These are phyloP conservation scores for Apostichopus leukothele DNA, from an alignment of 53 echinoderm and acorn worm species.

Conservation along the genomic window DNA sequence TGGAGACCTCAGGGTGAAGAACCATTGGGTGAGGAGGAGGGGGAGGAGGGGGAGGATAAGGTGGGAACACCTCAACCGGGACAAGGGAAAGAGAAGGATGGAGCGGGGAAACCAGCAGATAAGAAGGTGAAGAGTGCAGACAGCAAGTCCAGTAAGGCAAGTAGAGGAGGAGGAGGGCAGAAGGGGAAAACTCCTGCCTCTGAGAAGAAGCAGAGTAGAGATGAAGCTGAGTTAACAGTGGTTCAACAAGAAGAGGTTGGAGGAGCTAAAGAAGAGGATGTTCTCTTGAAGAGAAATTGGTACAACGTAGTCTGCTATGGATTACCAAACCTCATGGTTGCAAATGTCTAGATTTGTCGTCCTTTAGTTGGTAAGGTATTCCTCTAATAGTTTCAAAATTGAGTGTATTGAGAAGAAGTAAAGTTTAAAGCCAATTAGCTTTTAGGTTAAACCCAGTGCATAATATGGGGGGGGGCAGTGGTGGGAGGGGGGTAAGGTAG, in stretches of 20 bases:
- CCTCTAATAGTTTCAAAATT: too few relatives aligned
- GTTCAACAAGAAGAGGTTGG: slow-evolving; percentile 11
- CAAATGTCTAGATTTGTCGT: slow-evolving; percentile 52
- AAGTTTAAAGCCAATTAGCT: too few relatives aligned
- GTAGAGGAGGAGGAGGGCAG: slow-evolving; percentile 39
- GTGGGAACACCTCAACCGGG: slow-evolving; percentile 29
- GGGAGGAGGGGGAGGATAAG: slow-evolving; percentile 41
- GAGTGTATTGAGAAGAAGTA: too few relatives aligned
- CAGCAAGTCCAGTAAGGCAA: slow-evolving; percentile 28
- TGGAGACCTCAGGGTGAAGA: slow-evolving; percentile 84
- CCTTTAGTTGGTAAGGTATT: too few relatives aligned
- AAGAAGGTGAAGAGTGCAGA: slow-evolving; percentile 55
- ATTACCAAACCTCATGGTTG: slow-evolving; percentile 86
- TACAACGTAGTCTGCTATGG: slow-evolving; percentile 96
- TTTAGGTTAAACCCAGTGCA: too few relatives aligned
- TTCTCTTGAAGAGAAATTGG: slow-evolving; percentile 77
- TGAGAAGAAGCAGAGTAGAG: slow-evolving; percentile 17
- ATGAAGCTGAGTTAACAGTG: neutral
- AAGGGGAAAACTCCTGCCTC: slow-evolving; percentile 19
- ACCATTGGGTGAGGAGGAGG: slow-evolving; percentile 73
- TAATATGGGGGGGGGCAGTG: too few relatives aligned
- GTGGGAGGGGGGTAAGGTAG: too few relatives aligned
- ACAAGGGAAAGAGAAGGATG: slow-evolving; percentile 59
- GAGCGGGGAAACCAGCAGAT: slow-evolving; percentile 48
- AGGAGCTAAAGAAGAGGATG: slow-evolving; percentile 21